Base-by-base conservation (phyloP, 2,888 invertebrate genomes). In the Chydorus sphaericus region DNA sequence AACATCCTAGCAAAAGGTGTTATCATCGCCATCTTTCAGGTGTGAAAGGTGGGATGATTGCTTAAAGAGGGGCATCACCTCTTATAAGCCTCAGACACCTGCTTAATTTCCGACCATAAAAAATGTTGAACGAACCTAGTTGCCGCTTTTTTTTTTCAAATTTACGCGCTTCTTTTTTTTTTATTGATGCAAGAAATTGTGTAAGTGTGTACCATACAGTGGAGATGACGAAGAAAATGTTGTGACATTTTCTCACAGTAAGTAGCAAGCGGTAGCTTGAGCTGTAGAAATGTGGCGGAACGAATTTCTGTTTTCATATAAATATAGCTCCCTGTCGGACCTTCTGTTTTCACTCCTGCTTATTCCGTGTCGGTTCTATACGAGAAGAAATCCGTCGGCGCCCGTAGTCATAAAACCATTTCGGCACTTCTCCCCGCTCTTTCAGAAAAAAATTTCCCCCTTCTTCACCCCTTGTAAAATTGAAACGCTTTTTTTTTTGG, bases 331-430 rank as follows among this genome's bases (percentile, higher is more conserved):
- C 39, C 10, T 16, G 16, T n/a, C n/a, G n/a, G n/a, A n/a, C n/a
- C n/a, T n/a, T n/a, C n/a, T n/a, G n/a, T n/a, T n/a, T n/a, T n/a
- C n/a, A n/a, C n/a, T n/a, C n/a, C n/a, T n/a, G n/a, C n/a, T n/a
- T n/a, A n/a, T n/a, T n/a, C n/a, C n/a, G n/a, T n/a, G n/a, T 14
- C 16, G n/a, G 20, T 4, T 39, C 14, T 39, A n/a, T 39, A 20
- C 18, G 39, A 39, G 39, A 39, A 39, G 33, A 39, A 39, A 39
- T n/a, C n/a, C n/a, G n/a, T n/a, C n/a, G n/a, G n/a, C n/a, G n/a
- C n/a, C n/a, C n/a, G n/a, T 8, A 39, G 39, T 39, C 39, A 39
- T 39, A 39, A 39, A 39, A 39, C 39, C 39, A 39, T 39, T 39
- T 39, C 39, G 39, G 39, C 39, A 39, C 39, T 39, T 20, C 39